Percentiles rank a stretch among this genome's conserved stretches.
Evolutionary conservation across 1,140 invertebrate genomes (phyloP).

Genomic region (Leptoteleia sp.): DNA sequence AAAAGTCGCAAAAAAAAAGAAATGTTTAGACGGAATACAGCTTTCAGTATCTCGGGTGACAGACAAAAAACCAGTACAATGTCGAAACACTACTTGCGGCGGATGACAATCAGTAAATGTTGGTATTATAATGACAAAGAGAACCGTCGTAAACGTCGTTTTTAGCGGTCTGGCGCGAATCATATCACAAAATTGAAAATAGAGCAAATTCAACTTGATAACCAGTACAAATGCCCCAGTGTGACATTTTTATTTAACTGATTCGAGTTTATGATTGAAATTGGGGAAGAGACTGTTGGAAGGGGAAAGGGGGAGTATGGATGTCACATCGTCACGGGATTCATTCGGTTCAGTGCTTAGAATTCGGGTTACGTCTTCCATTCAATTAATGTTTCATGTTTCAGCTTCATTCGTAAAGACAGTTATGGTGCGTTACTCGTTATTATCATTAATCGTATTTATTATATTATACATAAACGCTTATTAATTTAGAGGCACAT

Average conservation of each 20-base stretch:
- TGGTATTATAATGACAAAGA: conserved; percentile 57
- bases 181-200: conserved; percentile 76
- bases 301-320: background rate
- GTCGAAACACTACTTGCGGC: background rate
- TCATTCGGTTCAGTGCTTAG: conserved; percentile 58
- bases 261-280: conserved; percentile 70
- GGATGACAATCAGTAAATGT: conserved; percentile 4
- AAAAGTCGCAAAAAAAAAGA: background rate
- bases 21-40: conserved; percentile 1
- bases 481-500: conserved; percentile 81
- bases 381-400: conserved; percentile 29
- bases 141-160: conserved; percentile 71
- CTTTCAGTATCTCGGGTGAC: background rate
- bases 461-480: conserved; percentile 77
- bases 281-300: conserved; percentile 35
- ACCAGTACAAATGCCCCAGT: conserved; percentile 71
- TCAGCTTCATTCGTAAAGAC: conserved; percentile 50
- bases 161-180: conserved; percentile 71
- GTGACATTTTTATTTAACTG: conserved; percentile 41
- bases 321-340: background rate
- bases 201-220: conserved; percentile 73
- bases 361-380: conserved; percentile 70
- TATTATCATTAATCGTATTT: conserved; percentile 70
- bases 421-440: conserved; percentile 56
- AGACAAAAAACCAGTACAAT: background rate